These are phyloP conservation scores for Hemicrepidius hirtus DNA, from an alignment of 2,888 invertebrate genomes.

Conservation along the genomic window DNA sequence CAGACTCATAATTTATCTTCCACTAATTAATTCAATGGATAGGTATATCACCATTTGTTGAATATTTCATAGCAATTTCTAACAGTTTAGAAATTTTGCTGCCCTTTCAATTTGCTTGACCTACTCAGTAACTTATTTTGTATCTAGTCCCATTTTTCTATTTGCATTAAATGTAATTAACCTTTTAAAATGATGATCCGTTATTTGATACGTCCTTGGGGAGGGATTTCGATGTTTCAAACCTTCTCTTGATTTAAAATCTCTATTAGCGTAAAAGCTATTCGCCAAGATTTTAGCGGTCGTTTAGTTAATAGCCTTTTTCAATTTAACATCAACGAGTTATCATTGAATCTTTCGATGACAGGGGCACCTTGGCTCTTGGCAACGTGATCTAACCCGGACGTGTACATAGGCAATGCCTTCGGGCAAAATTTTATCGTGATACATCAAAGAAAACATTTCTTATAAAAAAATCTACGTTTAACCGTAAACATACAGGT, in stretches of 20 bases:
- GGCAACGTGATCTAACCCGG: slow-evolving; percentile 51
- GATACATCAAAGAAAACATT: slow-evolving; percentile 46
- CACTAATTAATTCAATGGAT: no score
- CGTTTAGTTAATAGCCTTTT: slow-evolving; percentile 23
- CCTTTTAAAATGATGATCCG: slow-evolving; percentile 8
- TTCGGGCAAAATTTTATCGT: slow-evolving; percentile 33
- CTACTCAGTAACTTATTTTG: no score
- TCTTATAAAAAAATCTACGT: slow-evolving; percentile 37
- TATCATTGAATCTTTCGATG: slow-evolving; percentile 47
- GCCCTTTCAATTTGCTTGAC: no score
- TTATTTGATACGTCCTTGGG: slow-evolving; percentile 16
- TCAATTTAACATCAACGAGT: slow-evolving; percentile 10
- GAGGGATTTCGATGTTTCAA: slow-evolving; percentile 9
- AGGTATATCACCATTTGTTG: no score
- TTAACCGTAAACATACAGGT: slow-evolving; percentile 7
- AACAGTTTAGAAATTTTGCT: no score
- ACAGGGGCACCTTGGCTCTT: slow-evolving; percentile 50
- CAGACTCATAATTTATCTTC: no score
- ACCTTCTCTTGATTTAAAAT: slow-evolving; percentile 17
- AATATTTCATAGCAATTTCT: no score
- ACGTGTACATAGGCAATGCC: slow-evolving; percentile 39
- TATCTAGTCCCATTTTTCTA: not conserved
- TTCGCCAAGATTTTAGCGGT: slow-evolving; percentile 13
- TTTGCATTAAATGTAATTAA: slow-evolving; percentile 18
- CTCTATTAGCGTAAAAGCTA: slow-evolving; percentile 9